phyloP scores from a whole-genome alignment of 1,140 invertebrate genomes.

The Archivesica marissinica region DNA sequence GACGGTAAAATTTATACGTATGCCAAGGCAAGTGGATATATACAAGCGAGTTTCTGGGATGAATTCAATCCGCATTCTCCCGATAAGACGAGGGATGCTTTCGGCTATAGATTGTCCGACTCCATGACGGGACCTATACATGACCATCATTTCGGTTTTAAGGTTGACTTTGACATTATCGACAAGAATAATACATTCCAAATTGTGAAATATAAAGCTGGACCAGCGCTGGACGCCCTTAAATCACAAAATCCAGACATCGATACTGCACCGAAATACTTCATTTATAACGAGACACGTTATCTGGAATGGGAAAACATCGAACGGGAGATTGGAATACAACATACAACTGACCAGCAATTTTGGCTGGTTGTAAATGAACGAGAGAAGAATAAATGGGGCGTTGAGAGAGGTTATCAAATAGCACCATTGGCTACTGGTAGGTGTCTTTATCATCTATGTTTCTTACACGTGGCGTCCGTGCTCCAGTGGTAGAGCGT shows the following conservation, averaged over 20 bases:
- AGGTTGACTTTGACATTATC: conserved; percentile 73
- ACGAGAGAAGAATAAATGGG: conserved; percentile 65
- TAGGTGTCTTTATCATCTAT: background rate
- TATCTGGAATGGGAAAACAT: conserved; percentile 62
- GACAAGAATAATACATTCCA: conserved; percentile 72
- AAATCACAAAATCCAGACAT: conserved; percentile 46
- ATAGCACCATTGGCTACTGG: conserved; percentile 52
- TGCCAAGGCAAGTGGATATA: conserved; percentile 70
- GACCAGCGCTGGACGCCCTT: conserved; percentile 45
- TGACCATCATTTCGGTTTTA: conserved; percentile 76
- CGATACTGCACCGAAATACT: conserved; percentile 43
- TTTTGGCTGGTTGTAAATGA: conserved; percentile 60
- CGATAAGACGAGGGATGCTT: conserved; percentile 60
- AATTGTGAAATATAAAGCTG: conserved; percentile 63
- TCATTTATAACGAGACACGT: conserved; percentile 62
- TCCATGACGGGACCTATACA: conserved; percentile 69
- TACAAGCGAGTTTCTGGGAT: conserved; percentile 66
- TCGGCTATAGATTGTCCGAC: conserved; percentile 67
- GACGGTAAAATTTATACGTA: conserved; percentile 63
- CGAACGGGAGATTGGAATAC: conserved; percentile 32
- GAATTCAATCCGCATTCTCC: conserved; percentile 34
- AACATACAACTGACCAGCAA: conserved; percentile 7
- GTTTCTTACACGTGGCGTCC: no score
- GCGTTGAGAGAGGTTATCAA: conserved; percentile 55
- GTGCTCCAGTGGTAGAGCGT: no score